phyloP scores from a whole-genome alignment of 2,113 vertebrate genomes.

The Amblyopsis rosae region DNA sequence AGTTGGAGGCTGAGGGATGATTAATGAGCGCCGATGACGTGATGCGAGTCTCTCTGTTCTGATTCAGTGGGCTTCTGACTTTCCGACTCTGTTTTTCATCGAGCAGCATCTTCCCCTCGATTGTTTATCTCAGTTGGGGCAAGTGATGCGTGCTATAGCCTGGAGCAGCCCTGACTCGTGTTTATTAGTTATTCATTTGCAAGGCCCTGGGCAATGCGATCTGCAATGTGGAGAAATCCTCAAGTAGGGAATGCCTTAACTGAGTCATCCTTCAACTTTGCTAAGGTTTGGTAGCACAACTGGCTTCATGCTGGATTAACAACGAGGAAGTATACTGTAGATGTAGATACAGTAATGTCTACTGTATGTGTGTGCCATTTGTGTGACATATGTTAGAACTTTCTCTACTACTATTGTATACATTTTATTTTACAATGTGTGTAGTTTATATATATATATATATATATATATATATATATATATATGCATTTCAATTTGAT shows the following conservation, averaged over 20 bases:
- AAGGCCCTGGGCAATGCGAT: conserved; percentile 52
- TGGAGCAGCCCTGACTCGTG: conserved; percentile 58
- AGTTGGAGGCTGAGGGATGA: conserved; percentile 31
- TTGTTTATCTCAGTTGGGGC: conserved; percentile 62
- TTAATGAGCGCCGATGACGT: conserved; percentile 48
- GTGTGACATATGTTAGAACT: conserved; percentile 1
- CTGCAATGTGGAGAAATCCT: conserved; percentile 47
- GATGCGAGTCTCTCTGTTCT: conserved; percentile 50
- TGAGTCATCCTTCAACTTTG: conserved; percentile 37
- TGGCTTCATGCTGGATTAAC: conserved; percentile 15
- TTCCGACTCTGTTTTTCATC: conserved; percentile 15
- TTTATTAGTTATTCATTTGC: conserved; percentile 75
- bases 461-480: no score
- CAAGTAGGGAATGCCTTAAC: conserved; percentile 49
- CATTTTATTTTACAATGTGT: no score
- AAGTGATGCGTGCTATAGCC: conserved; percentile 66
- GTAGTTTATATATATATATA: no score
- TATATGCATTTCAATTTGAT: background rate
- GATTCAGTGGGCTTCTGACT: conserved; percentile 59
- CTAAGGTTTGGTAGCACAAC: conserved; percentile 33
- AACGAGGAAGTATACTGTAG: conserved; percentile 6
- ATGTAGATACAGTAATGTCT: background rate
- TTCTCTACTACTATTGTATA: no score
- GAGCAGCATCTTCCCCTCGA: conserved; percentile 35
- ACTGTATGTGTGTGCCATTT: background rate